These are phyloP conservation scores for Magallana ariakensis DNA, from an alignment of 1,140 invertebrate genomes.

Conservation along the genomic window DNA sequence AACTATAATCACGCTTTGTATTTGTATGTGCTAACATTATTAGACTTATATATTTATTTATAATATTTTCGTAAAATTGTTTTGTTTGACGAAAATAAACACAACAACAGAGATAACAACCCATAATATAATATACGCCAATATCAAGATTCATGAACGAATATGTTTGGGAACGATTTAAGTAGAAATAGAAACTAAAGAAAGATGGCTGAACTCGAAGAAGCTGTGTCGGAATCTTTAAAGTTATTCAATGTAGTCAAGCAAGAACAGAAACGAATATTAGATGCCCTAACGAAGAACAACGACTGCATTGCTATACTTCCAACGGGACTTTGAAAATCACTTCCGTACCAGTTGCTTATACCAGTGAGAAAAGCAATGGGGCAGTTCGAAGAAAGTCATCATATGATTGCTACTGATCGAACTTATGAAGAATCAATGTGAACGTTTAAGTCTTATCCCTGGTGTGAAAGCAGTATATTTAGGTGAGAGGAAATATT, in stretches of 20 bases:
- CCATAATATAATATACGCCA: no score
- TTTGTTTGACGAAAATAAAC: no score
- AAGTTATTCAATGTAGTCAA: neutral
- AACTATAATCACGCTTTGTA: no score
- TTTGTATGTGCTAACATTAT: no score
- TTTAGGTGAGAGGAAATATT: conserved; percentile 33
- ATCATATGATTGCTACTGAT: conserved; percentile 25
- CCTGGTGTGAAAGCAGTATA: neutral
- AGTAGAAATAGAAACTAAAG: no score
- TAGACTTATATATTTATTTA: no score
- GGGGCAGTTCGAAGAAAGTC: conserved; percentile 6
- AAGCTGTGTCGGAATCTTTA: neutral
- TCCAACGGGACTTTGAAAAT: conserved; percentile 37
- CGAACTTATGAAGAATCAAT: conserved; percentile 22
- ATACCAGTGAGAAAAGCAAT: neutral
- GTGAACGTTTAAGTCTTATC: neutral
- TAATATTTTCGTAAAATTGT: no score
- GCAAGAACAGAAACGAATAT: neutral
- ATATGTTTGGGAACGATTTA: no score
- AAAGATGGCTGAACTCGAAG: neutral
- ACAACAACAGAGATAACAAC: no score
- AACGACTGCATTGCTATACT: conserved; percentile 40
- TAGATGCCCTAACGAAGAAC: neutral
- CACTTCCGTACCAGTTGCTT: conserved; percentile 19
- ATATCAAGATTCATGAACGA: no score